These are phyloP conservation scores for Epizoanthus illoricatus DNA, from an alignment of 92 coral and sea anemone genomes.

Conservation along the genomic window DNA sequence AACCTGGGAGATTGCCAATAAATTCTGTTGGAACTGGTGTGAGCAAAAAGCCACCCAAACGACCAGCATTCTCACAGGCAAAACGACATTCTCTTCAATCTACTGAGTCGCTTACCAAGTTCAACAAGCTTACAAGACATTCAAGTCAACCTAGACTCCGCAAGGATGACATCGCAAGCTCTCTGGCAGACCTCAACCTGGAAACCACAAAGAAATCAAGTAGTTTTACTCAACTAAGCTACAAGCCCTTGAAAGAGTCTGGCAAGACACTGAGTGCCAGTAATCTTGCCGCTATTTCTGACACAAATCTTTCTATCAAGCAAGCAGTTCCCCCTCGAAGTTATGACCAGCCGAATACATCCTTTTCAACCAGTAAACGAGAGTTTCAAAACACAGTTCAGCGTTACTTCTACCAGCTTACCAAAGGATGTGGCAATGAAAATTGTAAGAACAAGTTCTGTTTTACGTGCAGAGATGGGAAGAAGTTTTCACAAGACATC, in stretches of 20 bases:
- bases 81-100: slow-evolving; percentile 76
- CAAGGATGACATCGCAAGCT: slow-evolving; percentile 58
- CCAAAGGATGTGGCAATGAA: slow-evolving; percentile 84
- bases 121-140: slow-evolving; percentile 74
- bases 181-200: slow-evolving; percentile 58
- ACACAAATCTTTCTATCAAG: slow-evolving; percentile 78
- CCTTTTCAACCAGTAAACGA: slow-evolving; percentile 64
- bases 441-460: slow-evolving; percentile 85
- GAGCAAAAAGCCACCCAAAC: slow-evolving; percentile 63
- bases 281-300: slow-evolving; percentile 91
- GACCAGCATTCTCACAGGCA: slow-evolving; percentile 46
- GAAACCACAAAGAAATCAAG: slow-evolving; percentile 57
- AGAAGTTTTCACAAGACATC: slow-evolving; percentile 63
- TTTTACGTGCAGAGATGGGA: slow-evolving; percentile 59
- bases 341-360: slow-evolving; percentile 78
- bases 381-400: slow-evolving; percentile 79
- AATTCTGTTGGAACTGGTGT: slow-evolving; percentile 13
- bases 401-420: slow-evolving; percentile 80
- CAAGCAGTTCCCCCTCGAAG: slow-evolving; percentile 81
- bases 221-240: slow-evolving; percentile 68
- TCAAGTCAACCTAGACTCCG: slow-evolving; percentile 85
- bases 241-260: slow-evolving; percentile 50
- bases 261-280: slow-evolving; percentile 92
- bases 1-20: slow-evolving; percentile 29
- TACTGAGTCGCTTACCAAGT: slow-evolving; percentile 67